Conservation (phyloP, 2,113 vertebrate genomes). For the Tonatia bakeri region DNA sequence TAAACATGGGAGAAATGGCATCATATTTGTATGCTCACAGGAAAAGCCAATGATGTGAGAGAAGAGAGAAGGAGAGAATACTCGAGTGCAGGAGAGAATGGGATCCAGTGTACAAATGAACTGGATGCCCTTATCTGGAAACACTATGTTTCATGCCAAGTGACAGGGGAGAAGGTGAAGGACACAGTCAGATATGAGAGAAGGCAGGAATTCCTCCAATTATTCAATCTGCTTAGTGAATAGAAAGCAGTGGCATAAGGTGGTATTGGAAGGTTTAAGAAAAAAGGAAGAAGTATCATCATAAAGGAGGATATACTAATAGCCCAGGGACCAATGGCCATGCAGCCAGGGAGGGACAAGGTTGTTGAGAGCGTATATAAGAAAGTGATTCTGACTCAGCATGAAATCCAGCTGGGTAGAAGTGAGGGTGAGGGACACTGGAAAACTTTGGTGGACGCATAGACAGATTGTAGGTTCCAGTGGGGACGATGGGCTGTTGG, state of each 20-base stretch:
- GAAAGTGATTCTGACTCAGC: background rate
- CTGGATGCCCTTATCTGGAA: background rate
- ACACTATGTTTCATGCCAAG: background rate
- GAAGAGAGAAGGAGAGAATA: background rate
- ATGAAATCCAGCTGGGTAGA: background rate
- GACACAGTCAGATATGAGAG: background rate
- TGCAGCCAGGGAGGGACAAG: background rate
- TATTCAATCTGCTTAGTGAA: background rate
- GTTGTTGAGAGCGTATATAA: background rate
- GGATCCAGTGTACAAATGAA: background rate
- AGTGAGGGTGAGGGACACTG: background rate
- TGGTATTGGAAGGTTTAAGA: background rate
- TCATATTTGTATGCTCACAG: background rate
- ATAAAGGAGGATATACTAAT: background rate
- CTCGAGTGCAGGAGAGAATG: background rate
- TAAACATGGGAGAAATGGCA: background rate
- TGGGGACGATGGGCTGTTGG: background rate
- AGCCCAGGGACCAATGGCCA: background rate
- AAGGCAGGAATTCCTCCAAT: background rate
- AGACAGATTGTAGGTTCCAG: background rate
- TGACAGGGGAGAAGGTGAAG: background rate
- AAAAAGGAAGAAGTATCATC: background rate
- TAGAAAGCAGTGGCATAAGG: background rate
- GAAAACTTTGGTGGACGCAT: background rate
- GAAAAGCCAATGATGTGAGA: background rate